Evolutionary conservation across 2,888 invertebrate genomes (phyloP), one percentile per base, ranked within the genome.

Genomic region (Mystacides longicornis): DNA sequence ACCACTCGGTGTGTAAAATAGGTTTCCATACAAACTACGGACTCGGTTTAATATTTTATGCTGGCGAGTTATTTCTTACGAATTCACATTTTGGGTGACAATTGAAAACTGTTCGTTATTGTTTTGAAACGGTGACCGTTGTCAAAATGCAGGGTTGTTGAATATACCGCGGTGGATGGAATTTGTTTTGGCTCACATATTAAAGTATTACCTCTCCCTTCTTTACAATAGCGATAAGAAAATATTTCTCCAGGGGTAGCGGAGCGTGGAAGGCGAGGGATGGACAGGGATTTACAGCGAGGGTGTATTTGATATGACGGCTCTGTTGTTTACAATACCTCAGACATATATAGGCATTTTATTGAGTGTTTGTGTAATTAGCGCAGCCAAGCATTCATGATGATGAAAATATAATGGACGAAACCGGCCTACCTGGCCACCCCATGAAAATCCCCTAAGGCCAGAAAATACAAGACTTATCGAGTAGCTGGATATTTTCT

Each of bases 161-260:
- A n/a, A 37, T 37, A 16, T 37, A 22, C 58, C 50, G 50, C 49
- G 23, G 19, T 31, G 52, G 55, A 16, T 43, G 49, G 55, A 60
- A 60, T 60, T 60, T 60, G 60, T 60, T 60, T 60, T 58, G 58
- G 56, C 58, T 58, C 58, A 60, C 60, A 60, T 60, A 60, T 60
- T 60, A 60, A 58, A 60, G 60, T 60, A 57, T 60, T 58, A 58
- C 56, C 56, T 51, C 56, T 49, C 43, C 46, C 23, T 51, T 51
- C 56, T 59, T 54, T 49, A 54, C 56, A 54, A 23, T 37, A 53
- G 49, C 52, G 60, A 60, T 60, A 60, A 60, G 58, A 58, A 60
- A 58, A 52, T 49, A 54, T 54, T 49, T 54, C 49, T 54, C 49
- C 23, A 37, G 23, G 54, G 49, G 54, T 23, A 19, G 23, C 43